These are phyloP conservation scores for Sipha maydis DNA, from an alignment of 2,888 invertebrate genomes.

Conservation along the genomic window DNA sequence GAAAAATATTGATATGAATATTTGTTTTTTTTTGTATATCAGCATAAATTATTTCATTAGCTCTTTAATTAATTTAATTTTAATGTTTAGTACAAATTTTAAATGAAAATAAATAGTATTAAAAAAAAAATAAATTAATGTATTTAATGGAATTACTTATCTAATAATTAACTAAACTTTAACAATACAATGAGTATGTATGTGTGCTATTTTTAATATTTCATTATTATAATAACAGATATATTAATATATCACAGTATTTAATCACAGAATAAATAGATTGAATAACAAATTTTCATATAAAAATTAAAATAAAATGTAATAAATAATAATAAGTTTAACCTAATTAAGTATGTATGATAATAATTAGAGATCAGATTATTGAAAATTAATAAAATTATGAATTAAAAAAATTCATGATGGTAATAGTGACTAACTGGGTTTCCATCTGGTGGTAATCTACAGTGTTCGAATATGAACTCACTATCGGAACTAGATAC, in stretches of 20 bases:
- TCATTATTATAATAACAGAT: conserved; percentile 7
- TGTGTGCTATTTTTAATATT: not conserved
- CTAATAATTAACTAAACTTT: not conserved
- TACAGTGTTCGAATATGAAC: conserved; percentile 61
- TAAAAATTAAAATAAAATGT: not conserved
- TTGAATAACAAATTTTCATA: conserved; percentile 5
- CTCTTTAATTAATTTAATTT: not conserved
- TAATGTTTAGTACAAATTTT: not conserved
- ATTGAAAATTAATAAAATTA: conserved; percentile 23
- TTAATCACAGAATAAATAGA: conserved; percentile 28
- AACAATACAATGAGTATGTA: conserved; percentile 14
- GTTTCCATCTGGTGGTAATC: conserved; percentile 57
- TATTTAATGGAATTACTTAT: conserved; percentile 4
- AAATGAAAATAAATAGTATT: not conserved
- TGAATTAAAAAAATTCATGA: conserved; percentile 35
- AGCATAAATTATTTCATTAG: not conserved
- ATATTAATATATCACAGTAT: conserved; percentile 32
- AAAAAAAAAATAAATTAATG: not conserved
- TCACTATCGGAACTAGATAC: conserved; percentile 61
- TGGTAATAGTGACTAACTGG: conserved; percentile 42
- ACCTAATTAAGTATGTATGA: conserved; percentile 10
- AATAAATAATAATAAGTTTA: not conserved
- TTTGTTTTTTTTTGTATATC: not conserved
- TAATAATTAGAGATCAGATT: conserved; percentile 21
- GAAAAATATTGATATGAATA: not conserved